phyloP scores from a whole-genome alignment of 2,797 vertebrate species.

The Pseudochirops cupreus region DNA sequence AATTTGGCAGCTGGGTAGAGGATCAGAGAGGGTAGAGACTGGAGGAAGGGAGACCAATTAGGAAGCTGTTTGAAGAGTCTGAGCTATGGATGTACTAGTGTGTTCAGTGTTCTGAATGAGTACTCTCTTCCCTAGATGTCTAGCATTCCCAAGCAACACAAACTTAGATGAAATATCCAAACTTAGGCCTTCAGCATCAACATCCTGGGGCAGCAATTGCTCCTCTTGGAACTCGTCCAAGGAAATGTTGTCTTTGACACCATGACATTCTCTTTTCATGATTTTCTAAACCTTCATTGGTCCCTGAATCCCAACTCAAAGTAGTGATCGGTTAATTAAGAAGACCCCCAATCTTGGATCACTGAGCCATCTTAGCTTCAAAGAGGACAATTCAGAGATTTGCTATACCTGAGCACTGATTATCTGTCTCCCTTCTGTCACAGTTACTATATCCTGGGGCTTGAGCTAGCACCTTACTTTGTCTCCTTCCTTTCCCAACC shows the following conservation, averaged over 20 bases:
- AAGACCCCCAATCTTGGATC: not conserved
- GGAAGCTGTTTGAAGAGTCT: not conserved
- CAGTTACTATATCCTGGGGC: not conserved
- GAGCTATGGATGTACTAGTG: not conserved
- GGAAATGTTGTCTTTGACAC: not conserved
- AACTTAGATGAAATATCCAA: not conserved
- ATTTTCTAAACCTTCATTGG: not conserved
- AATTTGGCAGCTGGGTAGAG: not conserved
- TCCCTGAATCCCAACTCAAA: not conserved
- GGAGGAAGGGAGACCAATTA: not conserved
- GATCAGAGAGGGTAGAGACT: not conserved
- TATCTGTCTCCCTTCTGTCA: not conserved
- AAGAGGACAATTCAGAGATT: not conserved
- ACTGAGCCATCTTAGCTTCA: not conserved
- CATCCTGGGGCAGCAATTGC: not conserved
- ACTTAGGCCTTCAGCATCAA: not conserved
- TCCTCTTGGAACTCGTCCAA: not conserved
- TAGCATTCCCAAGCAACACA: not conserved
- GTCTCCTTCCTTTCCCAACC: not conserved
- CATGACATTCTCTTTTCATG: not conserved
- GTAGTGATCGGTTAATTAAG: not conserved
- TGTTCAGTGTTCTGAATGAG: not conserved
- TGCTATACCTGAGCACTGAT: not conserved
- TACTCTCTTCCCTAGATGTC: not conserved
- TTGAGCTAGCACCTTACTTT: not conserved